These are phyloP conservation scores for Augiades crinisus DNA, from an alignment of 2,888 invertebrate genomes.

Conservation along the genomic window DNA sequence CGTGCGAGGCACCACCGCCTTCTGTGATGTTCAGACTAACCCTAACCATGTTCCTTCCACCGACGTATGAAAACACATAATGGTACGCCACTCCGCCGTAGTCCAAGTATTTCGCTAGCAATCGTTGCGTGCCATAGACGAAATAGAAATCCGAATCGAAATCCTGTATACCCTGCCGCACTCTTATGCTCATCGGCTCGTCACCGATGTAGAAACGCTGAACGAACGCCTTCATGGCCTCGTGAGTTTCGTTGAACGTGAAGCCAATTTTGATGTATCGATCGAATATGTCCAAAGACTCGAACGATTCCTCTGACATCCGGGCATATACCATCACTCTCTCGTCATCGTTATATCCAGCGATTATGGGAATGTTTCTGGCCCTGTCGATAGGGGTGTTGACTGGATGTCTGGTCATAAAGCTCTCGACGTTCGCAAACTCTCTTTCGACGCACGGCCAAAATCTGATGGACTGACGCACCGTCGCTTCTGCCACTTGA, in stretches of 20 bases:
- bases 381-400: conserved; percentile 43
- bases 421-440: conserved; percentile 44
- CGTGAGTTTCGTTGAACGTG: conserved; percentile 2
- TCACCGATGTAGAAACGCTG: conserved; percentile 55
- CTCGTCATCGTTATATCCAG: conserved; percentile 54
- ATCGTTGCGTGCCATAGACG: conserved; percentile 40
- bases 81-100: conserved; percentile 42
- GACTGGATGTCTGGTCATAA: conserved; percentile 45
- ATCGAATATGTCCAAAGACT: conserved; percentile 33
- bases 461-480: conserved; percentile 34
- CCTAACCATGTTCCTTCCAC: conserved; percentile 49
- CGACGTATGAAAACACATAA: conserved; percentile 52
- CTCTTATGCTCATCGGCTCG: conserved; percentile 35
- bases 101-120: conserved; percentile 42
- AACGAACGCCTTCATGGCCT: conserved; percentile 37
- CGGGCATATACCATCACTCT: conserved; percentile 29
- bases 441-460: conserved; percentile 48
- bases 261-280: conserved; percentile 8
- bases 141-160: conserved; percentile 48
- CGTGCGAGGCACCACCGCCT: conserved; percentile 41
- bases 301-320: conserved; percentile 34
- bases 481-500: conserved; percentile 40
- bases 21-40: conserved; percentile 32
- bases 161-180: conserved; percentile 36
- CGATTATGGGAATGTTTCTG: conserved; percentile 42